These are phyloP conservation scores for Brenthis daphne DNA, from an alignment of 2,888 invertebrate species.

Conservation along the genomic window DNA sequence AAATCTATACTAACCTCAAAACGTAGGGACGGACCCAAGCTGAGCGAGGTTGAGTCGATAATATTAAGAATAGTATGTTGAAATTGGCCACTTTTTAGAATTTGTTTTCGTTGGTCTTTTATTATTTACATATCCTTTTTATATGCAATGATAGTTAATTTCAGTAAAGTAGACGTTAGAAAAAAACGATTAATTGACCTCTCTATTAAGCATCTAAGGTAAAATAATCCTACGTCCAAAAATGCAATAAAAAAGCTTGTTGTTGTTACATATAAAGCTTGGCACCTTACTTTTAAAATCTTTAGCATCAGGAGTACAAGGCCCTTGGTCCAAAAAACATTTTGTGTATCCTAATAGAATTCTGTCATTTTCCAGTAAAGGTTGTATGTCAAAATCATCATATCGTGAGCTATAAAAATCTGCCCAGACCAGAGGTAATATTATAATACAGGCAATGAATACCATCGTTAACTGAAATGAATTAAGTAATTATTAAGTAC, in stretches of 20 bases:
- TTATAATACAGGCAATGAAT: conserved; percentile 40
- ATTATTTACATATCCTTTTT: too few species aligned
- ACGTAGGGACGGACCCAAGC: too few species aligned
- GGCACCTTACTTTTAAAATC: conserved; percentile 85
- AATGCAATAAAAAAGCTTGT: background rate
- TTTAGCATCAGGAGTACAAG: conserved; percentile 87
- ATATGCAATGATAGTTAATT: too few species aligned
- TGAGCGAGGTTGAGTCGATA: too few species aligned
- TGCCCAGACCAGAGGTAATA: conserved; percentile 48
- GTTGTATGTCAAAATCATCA: conserved; percentile 87
- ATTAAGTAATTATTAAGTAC: background rate
- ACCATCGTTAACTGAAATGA: conserved; percentile 45
- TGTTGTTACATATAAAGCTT: too few species aligned
- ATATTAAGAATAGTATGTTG: too few species aligned
- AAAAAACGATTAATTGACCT: too few species aligned
- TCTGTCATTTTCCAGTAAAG: conserved; percentile 85
- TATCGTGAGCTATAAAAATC: conserved; percentile 85
- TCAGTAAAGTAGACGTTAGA: too few species aligned
- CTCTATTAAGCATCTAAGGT: too few species aligned
- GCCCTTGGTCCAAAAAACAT: conserved; percentile 85
- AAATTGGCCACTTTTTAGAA: too few species aligned
- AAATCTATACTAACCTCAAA: too few species aligned
- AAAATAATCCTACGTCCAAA: background rate
- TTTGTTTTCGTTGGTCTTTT: too few species aligned
- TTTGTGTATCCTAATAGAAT: conserved; percentile 86